Evolutionary conservation across 2,113 vertebrate genomes (phyloP).

Genomic region (Chaetura pelagica): DNA sequence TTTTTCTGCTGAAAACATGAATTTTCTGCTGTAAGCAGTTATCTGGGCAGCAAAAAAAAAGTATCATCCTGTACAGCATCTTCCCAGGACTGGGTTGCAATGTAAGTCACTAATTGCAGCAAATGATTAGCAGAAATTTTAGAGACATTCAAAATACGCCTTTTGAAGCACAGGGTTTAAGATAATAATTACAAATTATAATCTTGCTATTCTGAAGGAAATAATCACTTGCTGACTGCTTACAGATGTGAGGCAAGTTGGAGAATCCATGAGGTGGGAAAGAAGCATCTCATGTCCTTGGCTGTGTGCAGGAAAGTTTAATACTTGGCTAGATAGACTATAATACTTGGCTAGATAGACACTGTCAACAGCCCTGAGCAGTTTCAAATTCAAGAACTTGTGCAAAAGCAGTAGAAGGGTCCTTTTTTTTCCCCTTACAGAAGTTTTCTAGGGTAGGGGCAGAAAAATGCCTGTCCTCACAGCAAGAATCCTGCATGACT

Average conservation of each 20-base stretch:
- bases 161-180: neutral
- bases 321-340: too few relatives aligned
- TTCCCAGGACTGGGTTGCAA: neutral
- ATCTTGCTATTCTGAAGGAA: neutral
- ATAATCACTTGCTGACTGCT: neutral
- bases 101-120: rapidly evolving
- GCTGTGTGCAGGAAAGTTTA: neutral
- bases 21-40: neutral
- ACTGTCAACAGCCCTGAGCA: neutral
- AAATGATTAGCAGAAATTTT: neutral
- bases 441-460: neutral
- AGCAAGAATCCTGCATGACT: neutral
- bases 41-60: neutral
- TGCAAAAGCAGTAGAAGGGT: neutral
- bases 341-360: too few relatives aligned
- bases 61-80: rapidly evolving
- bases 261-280: neutral
- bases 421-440: neutral
- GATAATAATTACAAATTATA: neutral
- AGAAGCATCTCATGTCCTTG: neutral
- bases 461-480: neutral
- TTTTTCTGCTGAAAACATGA: neutral
- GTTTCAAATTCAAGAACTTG: neutral
- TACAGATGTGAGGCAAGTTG: neutral
- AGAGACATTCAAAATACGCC: neutral